Evolutionary conservation across 2,888 invertebrate genomes (phyloP).

Genomic region (Steromphala cineraria): DNA sequence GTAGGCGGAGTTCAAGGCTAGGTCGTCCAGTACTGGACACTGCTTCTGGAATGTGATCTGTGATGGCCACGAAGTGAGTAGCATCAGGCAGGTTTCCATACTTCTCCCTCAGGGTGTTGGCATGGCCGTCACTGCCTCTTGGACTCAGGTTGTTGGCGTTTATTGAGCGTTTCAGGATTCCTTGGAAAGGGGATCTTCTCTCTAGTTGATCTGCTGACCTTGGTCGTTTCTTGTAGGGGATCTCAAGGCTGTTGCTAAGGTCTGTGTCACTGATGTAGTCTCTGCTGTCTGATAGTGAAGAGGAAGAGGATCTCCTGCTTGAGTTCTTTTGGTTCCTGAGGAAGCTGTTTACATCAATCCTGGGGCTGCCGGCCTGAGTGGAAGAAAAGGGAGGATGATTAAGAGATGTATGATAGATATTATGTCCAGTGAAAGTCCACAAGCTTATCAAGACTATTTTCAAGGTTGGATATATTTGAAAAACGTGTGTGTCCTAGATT

Average conservation of each 20-base stretch:
- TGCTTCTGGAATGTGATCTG: constrained; percentile 65
- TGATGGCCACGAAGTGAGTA: constrained; percentile 54
- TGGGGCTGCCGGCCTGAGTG: background rate
- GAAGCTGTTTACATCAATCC: constrained; percentile 9
- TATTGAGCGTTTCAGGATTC: background rate
- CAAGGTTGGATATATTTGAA: too few relatives aligned
- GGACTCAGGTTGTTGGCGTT: constrained; percentile 4
- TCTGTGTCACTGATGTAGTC: constrained; percentile 37
- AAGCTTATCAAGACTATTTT: too few relatives aligned
- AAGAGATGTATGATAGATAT: too few relatives aligned
- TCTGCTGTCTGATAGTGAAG: constrained; percentile 47
- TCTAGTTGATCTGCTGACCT: constrained; percentile 20
- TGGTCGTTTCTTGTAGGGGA: background rate
- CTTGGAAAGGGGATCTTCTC: constrained; percentile 1
- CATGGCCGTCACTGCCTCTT: background rate
- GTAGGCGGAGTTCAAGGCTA: constrained; percentile 60
- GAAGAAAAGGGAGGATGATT: background rate
- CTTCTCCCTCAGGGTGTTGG: constrained; percentile 18
- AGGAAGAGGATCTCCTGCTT: constrained; percentile 44
- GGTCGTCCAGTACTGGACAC: constrained; percentile 65
- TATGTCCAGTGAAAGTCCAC: too few relatives aligned
- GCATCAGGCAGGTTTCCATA: constrained; percentile 27
- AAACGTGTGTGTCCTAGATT: too few relatives aligned
- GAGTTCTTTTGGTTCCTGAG: background rate
- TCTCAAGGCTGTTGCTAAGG: constrained; percentile 3